Base-by-base conservation (phyloP, 1,140 invertebrate species). In the Centruroides sculpturatus region DNA sequence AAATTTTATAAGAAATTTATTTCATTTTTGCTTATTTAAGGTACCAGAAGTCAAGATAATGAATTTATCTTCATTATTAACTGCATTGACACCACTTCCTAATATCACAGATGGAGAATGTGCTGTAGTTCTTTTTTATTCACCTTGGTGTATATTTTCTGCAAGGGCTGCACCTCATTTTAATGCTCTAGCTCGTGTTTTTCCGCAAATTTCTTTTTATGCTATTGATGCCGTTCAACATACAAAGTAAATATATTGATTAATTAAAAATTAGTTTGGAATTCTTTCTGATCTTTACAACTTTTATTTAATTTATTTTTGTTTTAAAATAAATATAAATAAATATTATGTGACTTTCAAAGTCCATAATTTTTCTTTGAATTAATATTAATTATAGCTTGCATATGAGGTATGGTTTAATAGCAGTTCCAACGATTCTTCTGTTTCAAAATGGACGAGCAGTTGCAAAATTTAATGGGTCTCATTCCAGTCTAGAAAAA, bases 361-460 rank as follows among this genome's bases (percentile, higher is more conserved):
- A 23, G 2, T 23, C 23, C 23, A 23, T 23, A 23, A 23, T 23
- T 23, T 34, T 51, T 51, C 34, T 34, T 34, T 51, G 49, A n/a
- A n/a, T 34, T 51, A 51, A 51, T 34, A 12, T n/a, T 34, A n/a
- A 34, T 68, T 66, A 52, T 56, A 75, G 77, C 57, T 69, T 92
- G 47, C 94, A 94, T 75, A 87, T 90, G 0, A 86, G 91, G 69
- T 93, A 91, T 78, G 92, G 92, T 23, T 88, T 95, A 64, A 84
- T 93, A n/a, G 89, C 89, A 23, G 85, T 96, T 35, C 92, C 92
- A 49, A 93, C 91, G 47, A 72, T 97, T 10, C 82, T 96, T 74
- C 78, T 98, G 58, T 91, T 96, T 68, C 92, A 97, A 71, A 94
- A 94, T 76, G 89, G 89, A 0, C 82, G 87, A 70, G 82, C 89